These are phyloP conservation scores for Glossophaga mutica DNA, from an alignment of 2,797 vertebrate genomes.

Conservation along the genomic window DNA sequence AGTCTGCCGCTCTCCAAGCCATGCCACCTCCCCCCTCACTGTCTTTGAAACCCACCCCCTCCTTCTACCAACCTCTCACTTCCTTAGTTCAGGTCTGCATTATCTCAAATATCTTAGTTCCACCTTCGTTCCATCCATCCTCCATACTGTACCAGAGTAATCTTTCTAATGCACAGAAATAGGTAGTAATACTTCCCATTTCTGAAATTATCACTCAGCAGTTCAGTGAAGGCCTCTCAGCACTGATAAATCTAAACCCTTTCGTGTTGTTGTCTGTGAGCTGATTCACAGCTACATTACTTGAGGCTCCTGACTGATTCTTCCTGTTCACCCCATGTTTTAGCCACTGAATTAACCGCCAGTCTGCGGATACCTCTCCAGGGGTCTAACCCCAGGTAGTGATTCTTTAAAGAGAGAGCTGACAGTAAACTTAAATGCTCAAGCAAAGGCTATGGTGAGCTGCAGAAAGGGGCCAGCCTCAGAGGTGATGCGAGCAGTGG, in stretches of 20 bases:
- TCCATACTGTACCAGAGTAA: not conserved
- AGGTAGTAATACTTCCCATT: not conserved
- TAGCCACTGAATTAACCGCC: not conserved
- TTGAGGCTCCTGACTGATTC: not conserved
- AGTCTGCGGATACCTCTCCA: not conserved
- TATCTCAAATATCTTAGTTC: not conserved
- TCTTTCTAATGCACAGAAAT: not conserved
- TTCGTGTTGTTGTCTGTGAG: not conserved
- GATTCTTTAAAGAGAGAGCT: not conserved
- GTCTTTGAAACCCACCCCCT: not conserved
- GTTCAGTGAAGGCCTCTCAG: not conserved
- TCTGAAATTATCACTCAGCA: not conserved
- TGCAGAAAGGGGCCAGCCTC: not conserved
- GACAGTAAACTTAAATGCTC: not conserved
- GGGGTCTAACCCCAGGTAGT: not conserved
- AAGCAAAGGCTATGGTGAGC: not conserved
- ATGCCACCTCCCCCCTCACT: not conserved
- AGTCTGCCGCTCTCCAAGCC: not conserved
- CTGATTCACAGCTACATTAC: not conserved
- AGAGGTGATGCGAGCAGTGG: not conserved
- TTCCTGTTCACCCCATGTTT: not conserved
- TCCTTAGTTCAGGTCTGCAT: not conserved
- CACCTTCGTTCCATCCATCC: not conserved
- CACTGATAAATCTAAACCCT: not conserved
- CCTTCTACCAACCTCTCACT: not conserved